phyloP scores from a whole-genome alignment of 2,113 vertebrate species.

The Aix galericulata region DNA sequence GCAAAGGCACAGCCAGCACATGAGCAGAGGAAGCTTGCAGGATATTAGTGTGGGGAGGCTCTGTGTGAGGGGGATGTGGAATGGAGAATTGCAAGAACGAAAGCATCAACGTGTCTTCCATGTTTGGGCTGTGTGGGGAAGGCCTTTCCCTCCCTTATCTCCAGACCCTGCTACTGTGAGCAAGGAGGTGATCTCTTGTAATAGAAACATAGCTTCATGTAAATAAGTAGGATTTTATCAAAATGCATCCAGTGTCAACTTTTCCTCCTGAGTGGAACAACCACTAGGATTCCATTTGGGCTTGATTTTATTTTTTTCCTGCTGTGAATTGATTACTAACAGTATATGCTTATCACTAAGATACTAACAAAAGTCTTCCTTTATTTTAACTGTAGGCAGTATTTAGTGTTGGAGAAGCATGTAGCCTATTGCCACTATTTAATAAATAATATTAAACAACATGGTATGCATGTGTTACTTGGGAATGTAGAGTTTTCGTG shows the following conservation, averaged over 20 bases:
- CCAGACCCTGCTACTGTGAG: neutral
- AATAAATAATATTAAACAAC: neutral
- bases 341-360: neutral
- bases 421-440: neutral
- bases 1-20: rapidly evolving
- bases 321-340: neutral
- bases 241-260: neutral
- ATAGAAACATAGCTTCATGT: neutral
- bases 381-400: neutral
- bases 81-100: rapidly evolving
- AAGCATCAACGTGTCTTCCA: neutral
- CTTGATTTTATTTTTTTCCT: neutral
- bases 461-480: neutral
- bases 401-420: neutral
- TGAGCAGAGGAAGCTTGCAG: neutral
- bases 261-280: neutral
- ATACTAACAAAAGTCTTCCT: neutral
- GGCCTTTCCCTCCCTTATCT: neutral
- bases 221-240: neutral
- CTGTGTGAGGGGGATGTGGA: rapidly evolving
- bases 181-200: neutral
- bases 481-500: neutral
- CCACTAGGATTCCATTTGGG: neutral
- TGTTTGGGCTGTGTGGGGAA: rapidly evolving
- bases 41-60: neutral